A percentile compares a stretch with the other conserved stretches of the same genome.
Evolutionary conservation across 2,797 vertebrate species (phyloP).

Genomic region (Echiichthys vipera): DNA sequence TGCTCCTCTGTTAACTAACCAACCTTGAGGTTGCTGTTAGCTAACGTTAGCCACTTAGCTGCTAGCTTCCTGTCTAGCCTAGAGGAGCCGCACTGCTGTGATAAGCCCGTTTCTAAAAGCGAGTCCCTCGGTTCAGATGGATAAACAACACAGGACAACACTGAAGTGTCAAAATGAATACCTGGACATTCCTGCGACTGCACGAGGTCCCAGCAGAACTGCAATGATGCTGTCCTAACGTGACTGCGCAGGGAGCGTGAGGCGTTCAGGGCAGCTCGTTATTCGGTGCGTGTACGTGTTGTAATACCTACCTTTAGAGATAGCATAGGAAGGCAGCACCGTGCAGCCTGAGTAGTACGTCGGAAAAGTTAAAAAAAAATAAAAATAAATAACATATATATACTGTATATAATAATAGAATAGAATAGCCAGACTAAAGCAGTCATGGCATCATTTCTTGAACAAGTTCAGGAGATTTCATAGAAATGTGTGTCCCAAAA

Average conservation of each 20-base stretch:
- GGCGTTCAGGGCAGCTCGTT: conserved; percentile 21
- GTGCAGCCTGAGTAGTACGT: too few relatives aligned
- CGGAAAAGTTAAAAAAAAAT: too few relatives aligned
- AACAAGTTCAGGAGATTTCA: too few relatives aligned
- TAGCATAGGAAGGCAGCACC: too few relatives aligned
- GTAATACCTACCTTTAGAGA: too few relatives aligned
- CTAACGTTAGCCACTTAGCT: conserved; percentile 40
- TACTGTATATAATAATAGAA: too few relatives aligned
- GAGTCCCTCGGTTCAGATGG: accelerated
- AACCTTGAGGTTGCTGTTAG: conserved; percentile 59
- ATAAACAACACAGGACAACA: accelerated
- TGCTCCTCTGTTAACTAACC: conserved; percentile 20
- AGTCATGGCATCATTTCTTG: too few relatives aligned
- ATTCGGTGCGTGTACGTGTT: too few relatives aligned
- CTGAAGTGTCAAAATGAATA: not conserved
- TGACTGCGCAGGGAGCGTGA: conserved; percentile 13
- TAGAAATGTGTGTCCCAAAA: too few relatives aligned
- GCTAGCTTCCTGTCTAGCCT: conserved; percentile 1
- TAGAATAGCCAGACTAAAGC: too few relatives aligned
- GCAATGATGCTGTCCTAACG: not conserved
- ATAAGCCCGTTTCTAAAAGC: accelerated
- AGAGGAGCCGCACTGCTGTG: not conserved
- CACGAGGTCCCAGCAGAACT: not conserved
- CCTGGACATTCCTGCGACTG: conserved; percentile 1
- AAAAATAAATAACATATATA: too few relatives aligned